phyloP scores from a whole-genome alignment of 2,797 vertebrate genomes.

The Lophotriccus pileatus region DNA sequence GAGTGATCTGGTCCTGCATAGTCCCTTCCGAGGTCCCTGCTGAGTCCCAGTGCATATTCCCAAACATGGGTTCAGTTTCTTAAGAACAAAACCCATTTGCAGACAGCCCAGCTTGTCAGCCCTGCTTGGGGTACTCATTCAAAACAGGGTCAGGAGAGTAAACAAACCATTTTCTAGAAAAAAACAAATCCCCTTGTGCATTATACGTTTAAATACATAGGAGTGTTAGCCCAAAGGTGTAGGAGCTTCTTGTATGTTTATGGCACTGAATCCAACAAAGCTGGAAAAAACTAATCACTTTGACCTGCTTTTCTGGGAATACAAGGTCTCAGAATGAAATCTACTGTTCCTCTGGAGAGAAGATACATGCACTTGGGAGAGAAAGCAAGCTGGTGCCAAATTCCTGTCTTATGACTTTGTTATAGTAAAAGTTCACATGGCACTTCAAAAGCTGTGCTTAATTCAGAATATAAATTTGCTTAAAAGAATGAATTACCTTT shows the following conservation, averaged over 20 bases:
- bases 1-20: background rate
- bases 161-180: background rate
- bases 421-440: background rate
- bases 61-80: background rate
- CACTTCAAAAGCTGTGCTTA: background rate
- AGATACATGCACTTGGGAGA: background rate
- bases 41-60: fast-evolving
- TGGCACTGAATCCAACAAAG: background rate
- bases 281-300: conserved; percentile 4
- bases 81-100: background rate
- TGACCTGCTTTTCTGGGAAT: conserved; percentile 15
- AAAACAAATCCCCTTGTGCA: background rate
- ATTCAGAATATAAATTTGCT: background rate
- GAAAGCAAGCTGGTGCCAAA: background rate
- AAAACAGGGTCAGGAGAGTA: background rate
- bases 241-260: background rate
- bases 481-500: background rate
- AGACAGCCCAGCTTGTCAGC: background rate
- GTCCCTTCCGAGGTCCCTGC: background rate
- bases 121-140: fast-evolving
- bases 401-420: background rate
- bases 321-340: background rate
- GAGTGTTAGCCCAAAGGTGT: background rate
- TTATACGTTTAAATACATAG: background rate
- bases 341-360: background rate